Evolutionary conservation across 1,140 invertebrate genomes (phyloP), one percentile per base, ranked within the genome.

Genomic region (Drosophila guanche): DNA sequence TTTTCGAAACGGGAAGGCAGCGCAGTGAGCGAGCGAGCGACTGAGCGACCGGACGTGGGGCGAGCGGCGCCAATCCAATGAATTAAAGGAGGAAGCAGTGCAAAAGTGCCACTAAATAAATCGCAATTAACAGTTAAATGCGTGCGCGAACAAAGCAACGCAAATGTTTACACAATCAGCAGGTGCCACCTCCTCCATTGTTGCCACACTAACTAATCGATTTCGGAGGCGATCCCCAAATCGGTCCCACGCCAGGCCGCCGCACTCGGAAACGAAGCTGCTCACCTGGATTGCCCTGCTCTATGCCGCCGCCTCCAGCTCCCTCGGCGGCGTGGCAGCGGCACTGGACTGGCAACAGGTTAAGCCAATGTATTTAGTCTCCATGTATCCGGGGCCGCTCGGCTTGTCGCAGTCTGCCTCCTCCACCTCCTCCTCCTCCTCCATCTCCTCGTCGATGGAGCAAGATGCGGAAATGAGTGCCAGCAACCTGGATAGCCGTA

Each of bases 351-450:
- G 90, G 90, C 76, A 79, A 51, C 66, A 79, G 61, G 90, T 91
- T 54, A 91, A 91, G 58, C 90, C 90, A 40, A 91, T 91, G 90
- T 90, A 89, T 76, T 62, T 91, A 63, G 77, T 90, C 10, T 90
- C 89, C 48, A 90, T 90, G 83, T 80, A 80, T 66, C 71, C 89
- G 43, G 66, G 73, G 10, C 75, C 83, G 23, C 69, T 75, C 7
- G 70, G 65, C 14, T 62, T 33, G 33, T 33, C 33, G 33, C 33
- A 37, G 33, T 37, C 33, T 12, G 10, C 47, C 48, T 48, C 27
- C 55, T 25, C 47, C 5, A 29, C 22, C 37, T 57, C 75, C 59
- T 41, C 50, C 4, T 76, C 79, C 16, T 57, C 73, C 25, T 62
- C 80, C 48, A 79, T 69, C 41, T 73, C 59, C 14, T 62, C 29